Evolutionary conservation across 2,113 vertebrate species (phyloP).

Genomic region (Vombatus ursinus): DNA sequence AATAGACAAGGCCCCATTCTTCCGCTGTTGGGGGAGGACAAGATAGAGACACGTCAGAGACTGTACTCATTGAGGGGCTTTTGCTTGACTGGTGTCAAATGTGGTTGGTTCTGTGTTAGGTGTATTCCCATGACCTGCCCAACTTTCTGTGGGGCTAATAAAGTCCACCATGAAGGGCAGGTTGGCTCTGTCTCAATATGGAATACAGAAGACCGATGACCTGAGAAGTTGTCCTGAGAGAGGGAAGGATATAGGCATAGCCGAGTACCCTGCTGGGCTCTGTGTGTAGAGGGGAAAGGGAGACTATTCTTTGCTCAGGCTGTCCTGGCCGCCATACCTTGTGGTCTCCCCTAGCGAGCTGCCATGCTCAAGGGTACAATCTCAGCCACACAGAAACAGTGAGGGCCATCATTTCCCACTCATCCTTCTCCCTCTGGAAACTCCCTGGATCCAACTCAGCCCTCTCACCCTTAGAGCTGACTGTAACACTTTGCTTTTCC

Average conservation of each 20-base stretch:
- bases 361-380: not conserved
- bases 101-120: not conserved
- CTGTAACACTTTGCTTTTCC: conserved; percentile 88
- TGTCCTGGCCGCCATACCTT: not conserved
- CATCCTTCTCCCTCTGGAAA: not conserved
- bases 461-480: conserved; percentile 82
- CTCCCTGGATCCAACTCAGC: not conserved
- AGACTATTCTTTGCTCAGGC: not conserved
- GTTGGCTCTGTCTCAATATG: not conserved
- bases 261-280: not conserved
- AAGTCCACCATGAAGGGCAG: not conserved
- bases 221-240: too few species aligned
- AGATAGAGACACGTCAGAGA: not conserved
- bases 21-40: conserved; percentile 79
- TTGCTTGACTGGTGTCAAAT: not conserved
- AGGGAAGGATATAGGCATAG: not conserved
- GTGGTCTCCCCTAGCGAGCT: not conserved
- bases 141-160: not conserved
- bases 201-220: not conserved
- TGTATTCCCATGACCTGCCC: fast-evolving
- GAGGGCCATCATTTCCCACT: fast-evolving
- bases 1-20: conserved; percentile 86
- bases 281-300: not conserved
- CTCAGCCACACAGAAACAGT: not conserved
- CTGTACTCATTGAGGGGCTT: not conserved